Conservation (phyloP, 2,888 invertebrate genomes). For the Pecten maximus region DNA sequence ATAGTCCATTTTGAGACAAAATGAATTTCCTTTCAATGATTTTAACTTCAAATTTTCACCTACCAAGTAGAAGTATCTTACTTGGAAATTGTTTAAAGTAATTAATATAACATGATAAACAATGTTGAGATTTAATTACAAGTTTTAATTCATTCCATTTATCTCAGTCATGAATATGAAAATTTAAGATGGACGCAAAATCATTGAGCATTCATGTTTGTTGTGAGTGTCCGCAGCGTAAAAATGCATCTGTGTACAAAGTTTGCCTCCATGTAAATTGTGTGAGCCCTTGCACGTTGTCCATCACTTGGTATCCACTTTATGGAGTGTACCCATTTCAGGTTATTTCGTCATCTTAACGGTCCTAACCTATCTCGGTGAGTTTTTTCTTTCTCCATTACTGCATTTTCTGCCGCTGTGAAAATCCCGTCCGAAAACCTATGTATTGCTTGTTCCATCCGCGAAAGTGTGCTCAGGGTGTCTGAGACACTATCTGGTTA, state of each 20-base stretch:
- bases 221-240: not conserved
- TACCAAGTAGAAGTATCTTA: too few relatives aligned
- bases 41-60: too few relatives aligned
- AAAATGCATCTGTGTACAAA: not conserved
- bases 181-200: too few relatives aligned
- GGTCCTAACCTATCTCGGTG: conserved; percentile 77
- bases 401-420: conserved; percentile 30
- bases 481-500: not conserved
- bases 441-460: conserved; percentile 16
- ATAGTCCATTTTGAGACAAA: not conserved
- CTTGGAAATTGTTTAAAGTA: too few relatives aligned
- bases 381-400: conserved; percentile 61
- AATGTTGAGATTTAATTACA: too few relatives aligned
- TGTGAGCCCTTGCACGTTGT: conserved; percentile 27
- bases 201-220: not conserved
- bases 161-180: not conserved
- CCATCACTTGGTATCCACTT: conserved; percentile 4
- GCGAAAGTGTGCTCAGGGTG: not conserved
- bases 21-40: not conserved
- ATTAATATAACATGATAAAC: too few relatives aligned
- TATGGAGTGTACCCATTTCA: conserved; percentile 60
- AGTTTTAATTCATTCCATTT: too few relatives aligned
- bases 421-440: not conserved
- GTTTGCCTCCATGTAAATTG: conserved; percentile 1
- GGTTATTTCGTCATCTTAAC: conserved; percentile 76